Conservation (phyloP, 2,113 vertebrate species). For the Nothobranchius kuhntae region DNA sequence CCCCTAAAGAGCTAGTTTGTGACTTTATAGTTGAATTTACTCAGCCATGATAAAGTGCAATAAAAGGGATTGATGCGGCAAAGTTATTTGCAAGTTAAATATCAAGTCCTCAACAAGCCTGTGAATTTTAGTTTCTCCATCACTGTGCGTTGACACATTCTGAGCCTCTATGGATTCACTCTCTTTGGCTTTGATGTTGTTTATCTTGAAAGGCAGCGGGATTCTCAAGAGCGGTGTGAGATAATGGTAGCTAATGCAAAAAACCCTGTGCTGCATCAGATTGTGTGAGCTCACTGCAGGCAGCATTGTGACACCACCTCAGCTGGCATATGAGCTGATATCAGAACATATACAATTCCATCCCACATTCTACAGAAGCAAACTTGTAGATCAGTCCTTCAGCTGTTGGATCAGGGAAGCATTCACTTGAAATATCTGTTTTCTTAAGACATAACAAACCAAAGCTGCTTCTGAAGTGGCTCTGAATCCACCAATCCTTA, state of each 20-base stretch:
- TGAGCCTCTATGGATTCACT: background rate
- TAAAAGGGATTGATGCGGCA: no score
- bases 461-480: no score
- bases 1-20: no score
- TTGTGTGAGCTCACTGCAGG: background rate
- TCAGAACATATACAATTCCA: no score
- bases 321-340: background rate
- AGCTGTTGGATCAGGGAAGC: no score
- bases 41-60: no score
- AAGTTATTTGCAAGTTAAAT: background rate
- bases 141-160: background rate
- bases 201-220: constrained; percentile 4
- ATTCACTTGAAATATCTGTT: no score
- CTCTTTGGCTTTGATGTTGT: constrained; percentile 6
- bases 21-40: no score
- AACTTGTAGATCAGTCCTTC: no score
- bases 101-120: background rate
- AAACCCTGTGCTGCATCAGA: background rate
- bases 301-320: background rate
- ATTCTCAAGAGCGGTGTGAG: constrained; percentile 1
- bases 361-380: no score
- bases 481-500: no score
- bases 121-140: background rate
- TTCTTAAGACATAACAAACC: no score
- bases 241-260: background rate